Base-by-base conservation (phyloP, 2,113 vertebrate genomes). In the Osmerus mordax region DNA sequence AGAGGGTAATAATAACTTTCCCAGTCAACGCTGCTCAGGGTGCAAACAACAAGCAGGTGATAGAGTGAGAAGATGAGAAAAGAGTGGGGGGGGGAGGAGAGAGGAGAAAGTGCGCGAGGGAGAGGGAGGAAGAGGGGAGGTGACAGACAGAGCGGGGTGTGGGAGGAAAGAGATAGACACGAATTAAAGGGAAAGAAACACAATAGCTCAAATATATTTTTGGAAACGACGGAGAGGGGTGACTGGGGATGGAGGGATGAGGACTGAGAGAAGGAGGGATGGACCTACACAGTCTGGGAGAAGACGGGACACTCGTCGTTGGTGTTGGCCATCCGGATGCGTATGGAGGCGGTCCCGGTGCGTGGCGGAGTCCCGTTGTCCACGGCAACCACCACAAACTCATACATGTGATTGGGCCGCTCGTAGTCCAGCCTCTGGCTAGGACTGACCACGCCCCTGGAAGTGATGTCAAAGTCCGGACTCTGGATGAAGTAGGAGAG, bases 281-380 rank as follows among this genome's bases (percentile, higher is more conserved):
- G 66, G 52, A 71, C 94, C 76, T 93, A 96, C 95, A 89, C 0
- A 0, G 85, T 51, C 85, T 95, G 94, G 23, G 95, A 95, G 88
- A 96, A 96, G 67, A 94, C 82, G 0, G 95, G 95, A 1, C 91
- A 86, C 87, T 96, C 94, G 0, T 95, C 95, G 3, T 96, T 96
- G 69, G 90, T 84, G 0, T 96, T 97, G 79, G 93, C 76, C 72
- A 96, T 86, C 0, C 92, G 91, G 51, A 96, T 85, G 11, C 95
- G 91, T 76, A 96, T 88, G 0, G 94, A 94, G 0, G 95, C 93
- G 0, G 95, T 94, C 58, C 95, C 95, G 0, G 95, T 96, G 14
- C 89, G 93, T 15, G 95, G 88, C 0, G 93, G 93, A 0, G 83
- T 88, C 25, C 95, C 95, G 47, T 86, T 91, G 53, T 96, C 95